These are phyloP conservation scores for Chondrilla cf. caribensis DNA, from an alignment of 37 sponge, comb jelly and placozoan species.

Conservation along the genomic window DNA sequence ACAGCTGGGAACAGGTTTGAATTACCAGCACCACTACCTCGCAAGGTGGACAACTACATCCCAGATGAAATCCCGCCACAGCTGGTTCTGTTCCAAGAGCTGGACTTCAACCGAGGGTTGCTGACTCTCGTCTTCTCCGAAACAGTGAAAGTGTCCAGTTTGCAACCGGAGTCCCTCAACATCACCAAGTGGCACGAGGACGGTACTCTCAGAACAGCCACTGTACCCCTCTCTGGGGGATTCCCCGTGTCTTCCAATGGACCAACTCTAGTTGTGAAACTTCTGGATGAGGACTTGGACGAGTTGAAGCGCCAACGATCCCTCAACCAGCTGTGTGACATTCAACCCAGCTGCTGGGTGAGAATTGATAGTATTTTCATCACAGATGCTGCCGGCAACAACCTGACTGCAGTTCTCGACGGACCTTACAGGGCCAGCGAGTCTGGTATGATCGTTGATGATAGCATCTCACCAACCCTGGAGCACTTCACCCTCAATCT, in stretches of 20 bases:
- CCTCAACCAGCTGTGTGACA: slow-evolving; percentile 30
- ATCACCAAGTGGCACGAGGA: slow-evolving; percentile 61
- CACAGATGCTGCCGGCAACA: slow-evolving; percentile 63
- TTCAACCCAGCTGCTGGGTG: slow-evolving; percentile 61
- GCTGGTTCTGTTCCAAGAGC: slow-evolving; percentile 56
- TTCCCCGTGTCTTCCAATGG: slow-evolving; percentile 40
- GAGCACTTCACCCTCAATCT: slow-evolving; percentile 56
- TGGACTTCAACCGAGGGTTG: slow-evolving; percentile 69
- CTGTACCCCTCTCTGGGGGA: slow-evolving; percentile 46
- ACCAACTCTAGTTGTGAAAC: slow-evolving; percentile 57
- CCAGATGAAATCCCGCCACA: slow-evolving; percentile 56
- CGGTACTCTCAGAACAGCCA: slow-evolving; percentile 12
- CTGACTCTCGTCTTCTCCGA: slow-evolving; percentile 71
- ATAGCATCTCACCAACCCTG: slow-evolving; percentile 63
- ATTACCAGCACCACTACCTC: slow-evolving; percentile 31
- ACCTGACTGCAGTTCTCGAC: slow-evolving; percentile 40
- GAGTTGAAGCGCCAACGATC: slow-evolving; percentile 36
- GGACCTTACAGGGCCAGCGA: slow-evolving; percentile 29
- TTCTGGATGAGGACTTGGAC: slow-evolving; percentile 58
- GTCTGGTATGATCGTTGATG: background rate
- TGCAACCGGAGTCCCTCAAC: slow-evolving; percentile 41
- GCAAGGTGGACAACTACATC: slow-evolving; percentile 30
- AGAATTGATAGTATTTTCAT: slow-evolving; percentile 46
- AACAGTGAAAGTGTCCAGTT: slow-evolving; percentile 47
- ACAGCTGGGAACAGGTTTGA: slow-evolving; percentile 47